phyloP scores from a whole-genome alignment of 2,888 invertebrate species.

The Heteromyza rotundicornis region DNA sequence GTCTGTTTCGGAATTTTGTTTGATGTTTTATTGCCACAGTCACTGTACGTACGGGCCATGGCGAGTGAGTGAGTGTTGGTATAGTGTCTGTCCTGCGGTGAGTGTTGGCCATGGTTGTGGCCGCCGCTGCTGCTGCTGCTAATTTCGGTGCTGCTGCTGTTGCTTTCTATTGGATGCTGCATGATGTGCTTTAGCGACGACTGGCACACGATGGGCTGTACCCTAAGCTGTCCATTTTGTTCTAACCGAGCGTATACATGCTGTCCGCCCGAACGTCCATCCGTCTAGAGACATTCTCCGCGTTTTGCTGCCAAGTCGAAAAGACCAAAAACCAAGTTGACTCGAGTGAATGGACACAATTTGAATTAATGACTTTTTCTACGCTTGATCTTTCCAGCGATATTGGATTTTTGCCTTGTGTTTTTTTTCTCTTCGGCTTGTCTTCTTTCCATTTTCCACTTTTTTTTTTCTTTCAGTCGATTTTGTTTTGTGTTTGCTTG shows the following conservation, averaged over 20 bases:
- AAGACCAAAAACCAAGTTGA: not conserved
- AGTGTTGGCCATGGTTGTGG: too few species aligned
- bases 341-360: slow-evolving; percentile 52
- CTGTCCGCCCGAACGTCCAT: slow-evolving; percentile 3
- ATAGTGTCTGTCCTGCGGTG: slow-evolving; percentile 13
- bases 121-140: too few species aligned
- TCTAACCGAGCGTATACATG: slow-evolving; percentile 11
- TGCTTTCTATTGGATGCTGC: slow-evolving; percentile 28
- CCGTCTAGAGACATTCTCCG: slow-evolving; percentile 32
- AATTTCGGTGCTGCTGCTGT: slow-evolving; percentile 17
- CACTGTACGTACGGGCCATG: slow-evolving; percentile 27
- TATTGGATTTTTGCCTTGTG: slow-evolving; percentile 10
- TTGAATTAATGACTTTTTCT: slow-evolving; percentile 56
- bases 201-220: slow-evolving; percentile 22
- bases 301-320: not conserved
- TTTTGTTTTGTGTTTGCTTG: not conserved
- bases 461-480: too few species aligned
- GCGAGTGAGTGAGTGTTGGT: slow-evolving; percentile 21
- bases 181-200: not conserved
- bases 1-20: slow-evolving; percentile 57
- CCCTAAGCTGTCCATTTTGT: slow-evolving; percentile 24
- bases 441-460: not conserved
- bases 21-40: slow-evolving; percentile 55
- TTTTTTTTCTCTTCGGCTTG: not conserved
- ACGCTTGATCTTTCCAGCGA: slow-evolving; percentile 52